Base-by-base conservation (phyloP, 2,797 vertebrate genomes). In the Brachymystax lenok region DNA sequence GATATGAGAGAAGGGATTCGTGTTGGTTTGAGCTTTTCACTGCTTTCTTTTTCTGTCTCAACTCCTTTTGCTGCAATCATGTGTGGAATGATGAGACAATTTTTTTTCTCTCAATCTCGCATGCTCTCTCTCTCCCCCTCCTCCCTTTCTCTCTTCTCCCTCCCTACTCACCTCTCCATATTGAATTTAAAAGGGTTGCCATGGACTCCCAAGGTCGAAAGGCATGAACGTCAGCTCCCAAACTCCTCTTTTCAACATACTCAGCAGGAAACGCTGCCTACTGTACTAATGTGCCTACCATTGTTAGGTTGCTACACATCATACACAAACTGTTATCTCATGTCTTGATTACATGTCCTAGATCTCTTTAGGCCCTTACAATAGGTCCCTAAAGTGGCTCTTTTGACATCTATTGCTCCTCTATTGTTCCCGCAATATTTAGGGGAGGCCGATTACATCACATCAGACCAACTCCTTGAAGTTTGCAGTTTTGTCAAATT, bases 161-260 rank as follows among this genome's bases (percentile, higher is more conserved):
- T 40, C 73, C 70, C 82, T 74, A 51, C 64, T 73, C 81, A 72
- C 28, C 0, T 83, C 71, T 69, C 63, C 80, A 79, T 77, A 80
- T 85, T 82, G 74, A 83, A 88, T 91, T 86, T 46, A 83, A 79
- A 89, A 90, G 84, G 79, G 78, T 88, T 92, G 82, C 84, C 79
- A 85, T 84, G 79, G 87, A 83, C 80, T 86, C 88, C 86, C 89
- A 92, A 92, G 90, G 91, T 86, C 89, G 74, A 79, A 71, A 63
- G 73, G 80, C 81, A 82, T 78, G 28, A 82, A 75, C 82, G 77
- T 87, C 79, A 69, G 74, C 86, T 84, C 81, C 84, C 28, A 80
- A 50, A 28, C 71, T 35, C 74, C 86, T 86, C 69, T 59, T 59
- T 59, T 59, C 56, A 17, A 59, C 56, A 21, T 10, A 59, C 56